phyloP scores from a whole-genome alignment of 2,888 invertebrate genomes.

The Temnothorax rugatulus region DNA sequence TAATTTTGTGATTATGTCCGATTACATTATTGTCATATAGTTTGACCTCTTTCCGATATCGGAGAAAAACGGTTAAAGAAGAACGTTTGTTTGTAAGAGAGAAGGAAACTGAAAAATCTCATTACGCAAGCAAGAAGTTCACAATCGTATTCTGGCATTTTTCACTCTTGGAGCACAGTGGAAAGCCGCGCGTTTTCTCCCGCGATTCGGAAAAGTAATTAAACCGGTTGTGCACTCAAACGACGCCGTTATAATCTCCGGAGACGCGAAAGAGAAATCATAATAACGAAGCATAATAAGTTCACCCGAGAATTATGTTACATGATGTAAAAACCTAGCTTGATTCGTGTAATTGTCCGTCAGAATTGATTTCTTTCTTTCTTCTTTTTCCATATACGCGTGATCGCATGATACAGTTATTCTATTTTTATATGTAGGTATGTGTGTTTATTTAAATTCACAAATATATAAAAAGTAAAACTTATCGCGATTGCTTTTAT shows the following conservation, averaged over 20 bases:
- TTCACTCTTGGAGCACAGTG: conserved; percentile 11
- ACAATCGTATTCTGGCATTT: conserved; percentile 42
- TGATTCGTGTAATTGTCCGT: conserved; percentile 5
- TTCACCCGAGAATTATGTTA: conserved; percentile 15
- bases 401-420: conserved; percentile 5
- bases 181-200: conserved; percentile 15
- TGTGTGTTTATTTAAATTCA: conserved; percentile 9
- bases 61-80: conserved; percentile 21
- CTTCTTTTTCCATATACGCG: neutral
- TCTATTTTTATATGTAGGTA: too few species aligned
- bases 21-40: conserved; percentile 11
- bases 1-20: neutral
- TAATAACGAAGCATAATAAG: conserved; percentile 51
- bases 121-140: conserved; percentile 41
- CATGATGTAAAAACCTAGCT: conserved; percentile 17
- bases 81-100: neutral
- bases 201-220: conserved; percentile 51
- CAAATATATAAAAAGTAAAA: conserved; percentile 4
- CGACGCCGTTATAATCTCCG: conserved; percentile 36
- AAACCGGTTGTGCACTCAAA: conserved; percentile 45
- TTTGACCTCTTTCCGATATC: conserved; percentile 23
- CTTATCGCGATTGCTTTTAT: neutral
- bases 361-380: neutral
- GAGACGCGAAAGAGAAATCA: conserved; percentile 35
- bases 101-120: conserved; percentile 40